A percentile compares a stretch with the other conserved stretches of the same genome.
These are phyloP conservation scores for Caradrina kadenii DNA, from an alignment of 2,888 invertebrate genomes.

Conservation along the genomic window DNA sequence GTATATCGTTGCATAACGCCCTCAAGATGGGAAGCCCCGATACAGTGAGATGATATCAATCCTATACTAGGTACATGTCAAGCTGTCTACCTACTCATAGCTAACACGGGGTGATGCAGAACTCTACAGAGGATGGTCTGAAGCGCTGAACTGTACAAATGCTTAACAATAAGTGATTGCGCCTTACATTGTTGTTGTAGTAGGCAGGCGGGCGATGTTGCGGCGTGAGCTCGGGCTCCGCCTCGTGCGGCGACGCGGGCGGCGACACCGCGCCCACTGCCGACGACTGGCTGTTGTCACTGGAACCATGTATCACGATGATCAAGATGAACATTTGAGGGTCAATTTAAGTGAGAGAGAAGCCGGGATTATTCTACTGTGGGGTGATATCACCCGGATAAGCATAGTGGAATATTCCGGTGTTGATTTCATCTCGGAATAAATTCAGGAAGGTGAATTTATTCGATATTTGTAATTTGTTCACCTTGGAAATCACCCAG, in stretches of 20 bases:
- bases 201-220: slow-evolving; percentile 65
- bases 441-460: no score
- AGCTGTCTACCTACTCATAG: background rate
- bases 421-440: no score
- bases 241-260: slow-evolving; percentile 72
- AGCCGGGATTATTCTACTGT: no score
- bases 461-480: no score
- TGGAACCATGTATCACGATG: slow-evolving; percentile 48
- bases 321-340: no score
- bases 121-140: background rate
- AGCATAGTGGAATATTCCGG: no score
- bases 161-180: background rate
- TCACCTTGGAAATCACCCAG: no score
- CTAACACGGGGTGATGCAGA: background rate
- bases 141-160: background rate
- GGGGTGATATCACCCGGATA: no score
- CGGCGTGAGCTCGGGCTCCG: slow-evolving; percentile 66
- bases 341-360: no score
- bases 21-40: no score
- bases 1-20: no score
- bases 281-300: slow-evolving; percentile 86
- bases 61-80: no score
- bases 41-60: background rate
- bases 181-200: slow-evolving; percentile 76
- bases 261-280: slow-evolving; percentile 72